phyloP scores from a whole-genome alignment of 2,113 vertebrate genomes.

The Zonotrichia leucophrys region DNA sequence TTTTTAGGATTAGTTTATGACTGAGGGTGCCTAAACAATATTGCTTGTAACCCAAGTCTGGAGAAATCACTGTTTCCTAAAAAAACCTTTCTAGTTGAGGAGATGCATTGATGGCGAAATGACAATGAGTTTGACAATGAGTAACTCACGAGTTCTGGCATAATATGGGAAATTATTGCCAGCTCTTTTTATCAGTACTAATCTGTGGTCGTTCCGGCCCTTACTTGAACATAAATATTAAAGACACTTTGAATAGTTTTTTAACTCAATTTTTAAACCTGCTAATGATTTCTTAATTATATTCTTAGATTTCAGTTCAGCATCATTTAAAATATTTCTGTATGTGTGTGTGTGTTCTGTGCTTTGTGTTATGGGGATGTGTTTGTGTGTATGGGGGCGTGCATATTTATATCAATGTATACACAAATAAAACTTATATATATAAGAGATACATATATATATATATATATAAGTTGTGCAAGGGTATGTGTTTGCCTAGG shows the following conservation, averaged over 20 bases:
- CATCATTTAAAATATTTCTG: neutral
- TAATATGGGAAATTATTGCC: neutral
- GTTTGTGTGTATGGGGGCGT: neutral
- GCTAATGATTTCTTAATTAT: slow-evolving; percentile 51
- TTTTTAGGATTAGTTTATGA: slow-evolving; percentile 27
- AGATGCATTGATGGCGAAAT: slow-evolving; percentile 23
- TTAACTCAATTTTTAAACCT: slow-evolving; percentile 56
- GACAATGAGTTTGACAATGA: neutral
- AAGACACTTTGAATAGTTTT: slow-evolving; percentile 54
- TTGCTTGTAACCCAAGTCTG: slow-evolving; percentile 34
- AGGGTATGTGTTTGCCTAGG: slow-evolving; percentile 47
- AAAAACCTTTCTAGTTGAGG: neutral
- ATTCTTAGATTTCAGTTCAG: slow-evolving; percentile 42
- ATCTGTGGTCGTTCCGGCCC: slow-evolving; percentile 8
- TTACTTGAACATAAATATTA: slow-evolving; percentile 60
- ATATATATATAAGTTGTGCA: slow-evolving; percentile 50
- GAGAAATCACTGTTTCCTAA: slow-evolving; percentile 21
- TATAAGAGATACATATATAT: neutral
- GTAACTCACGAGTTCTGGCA: neutral
- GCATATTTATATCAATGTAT: slow-evolving; percentile 39
- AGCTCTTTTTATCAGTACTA: slow-evolving; percentile 49
- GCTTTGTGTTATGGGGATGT: neutral
- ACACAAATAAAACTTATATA: slow-evolving; percentile 60
- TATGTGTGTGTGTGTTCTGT: neutral
- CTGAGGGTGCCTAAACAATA: slow-evolving; percentile 25